Evolutionary conservation across 2,888 invertebrate genomes (phyloP).

Genomic region (Pristionchus fissidentatus): DNA sequence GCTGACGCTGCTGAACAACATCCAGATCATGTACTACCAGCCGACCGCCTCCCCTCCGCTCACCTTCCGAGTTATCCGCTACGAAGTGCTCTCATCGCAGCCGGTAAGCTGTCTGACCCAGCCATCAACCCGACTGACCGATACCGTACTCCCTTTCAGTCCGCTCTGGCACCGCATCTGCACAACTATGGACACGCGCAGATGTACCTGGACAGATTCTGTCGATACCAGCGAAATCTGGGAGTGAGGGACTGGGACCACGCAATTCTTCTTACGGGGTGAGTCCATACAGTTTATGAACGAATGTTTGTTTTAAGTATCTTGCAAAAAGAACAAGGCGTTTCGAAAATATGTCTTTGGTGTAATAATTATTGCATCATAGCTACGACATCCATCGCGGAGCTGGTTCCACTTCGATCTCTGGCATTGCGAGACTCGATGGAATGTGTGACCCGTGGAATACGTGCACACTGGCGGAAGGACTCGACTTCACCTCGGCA

Average conservation of each 20-base stretch:
- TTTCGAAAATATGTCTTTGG: too few species aligned
- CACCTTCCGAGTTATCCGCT: constrained; percentile 73
- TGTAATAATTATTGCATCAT: too few species aligned
- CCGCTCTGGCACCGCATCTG: constrained; percentile 72
- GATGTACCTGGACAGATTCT: constrained; percentile 74
- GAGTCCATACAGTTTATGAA: constrained; percentile 49
- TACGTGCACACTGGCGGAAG: constrained; percentile 75
- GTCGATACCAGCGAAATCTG: constrained; percentile 72
- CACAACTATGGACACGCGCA: constrained; percentile 75
- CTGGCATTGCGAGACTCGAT: constrained; percentile 75
- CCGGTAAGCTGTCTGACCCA: constrained; percentile 61
- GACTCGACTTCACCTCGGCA: constrained; percentile 75
- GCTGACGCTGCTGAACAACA: constrained; percentile 75
- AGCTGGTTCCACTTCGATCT: constrained; percentile 73
- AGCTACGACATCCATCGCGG: constrained; percentile 74
- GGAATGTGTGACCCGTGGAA: constrained; percentile 75
- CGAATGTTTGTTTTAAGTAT: background rate
- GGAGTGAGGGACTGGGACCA: constrained; percentile 75
- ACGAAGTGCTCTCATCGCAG: constrained; percentile 73
- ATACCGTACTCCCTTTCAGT: constrained; percentile 53
- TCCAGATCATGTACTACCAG: constrained; percentile 76
- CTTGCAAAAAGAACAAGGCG: too few species aligned
- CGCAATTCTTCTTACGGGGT: constrained; percentile 75
- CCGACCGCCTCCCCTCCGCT: constrained; percentile 73
- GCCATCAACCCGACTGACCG: background rate